A percentile compares a stretch with the other conserved stretches of the same genome.
phyloP scores from a whole-genome alignment of 2,888 invertebrate genomes.

The Ophion ellenae region DNA sequence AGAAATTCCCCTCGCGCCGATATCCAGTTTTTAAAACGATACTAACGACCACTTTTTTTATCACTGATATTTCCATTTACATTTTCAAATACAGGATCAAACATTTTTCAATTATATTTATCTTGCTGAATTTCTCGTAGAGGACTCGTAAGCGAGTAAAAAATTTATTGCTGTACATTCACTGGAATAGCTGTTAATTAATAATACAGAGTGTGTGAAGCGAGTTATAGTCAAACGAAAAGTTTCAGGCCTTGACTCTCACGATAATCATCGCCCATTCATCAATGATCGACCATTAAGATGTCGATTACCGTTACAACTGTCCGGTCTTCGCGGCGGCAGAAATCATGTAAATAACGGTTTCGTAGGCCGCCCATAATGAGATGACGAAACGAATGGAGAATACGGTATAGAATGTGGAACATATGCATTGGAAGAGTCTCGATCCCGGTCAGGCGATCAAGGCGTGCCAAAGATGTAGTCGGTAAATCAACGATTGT shows the following conservation, averaged over 20 bases:
- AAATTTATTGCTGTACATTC: neutral
- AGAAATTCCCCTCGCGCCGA: neutral
- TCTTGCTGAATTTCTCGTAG: neutral
- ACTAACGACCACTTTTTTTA: no score
- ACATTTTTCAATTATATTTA: neutral
- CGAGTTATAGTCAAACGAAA: neutral
- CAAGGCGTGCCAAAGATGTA: slow-evolving; percentile 36
- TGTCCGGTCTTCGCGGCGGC: slow-evolving; percentile 32
- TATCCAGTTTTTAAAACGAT: neutral
- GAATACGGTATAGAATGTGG: slow-evolving; percentile 25
- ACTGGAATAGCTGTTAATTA: neutral
- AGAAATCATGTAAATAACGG: slow-evolving; percentile 68
- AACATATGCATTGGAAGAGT: slow-evolving; percentile 37
- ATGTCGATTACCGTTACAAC: slow-evolving; percentile 58
- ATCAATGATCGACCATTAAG: slow-evolving; percentile 52
- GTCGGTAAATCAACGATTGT: slow-evolving; percentile 45
- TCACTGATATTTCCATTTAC: no score
- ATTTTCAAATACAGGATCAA: no score
- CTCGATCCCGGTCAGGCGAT: neutral
- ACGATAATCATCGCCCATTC: slow-evolving; percentile 38
- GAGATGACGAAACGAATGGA: slow-evolving; percentile 37
- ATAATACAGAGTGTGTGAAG: neutral
- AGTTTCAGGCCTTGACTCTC: neutral
- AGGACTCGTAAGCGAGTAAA: neutral
- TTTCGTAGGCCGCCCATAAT: slow-evolving; percentile 47